Percentiles rank a stretch among this genome's conserved stretches.
phyloP scores from a whole-genome alignment of 1,140 invertebrate genomes.

The Yoshiicerus persimilis region DNA sequence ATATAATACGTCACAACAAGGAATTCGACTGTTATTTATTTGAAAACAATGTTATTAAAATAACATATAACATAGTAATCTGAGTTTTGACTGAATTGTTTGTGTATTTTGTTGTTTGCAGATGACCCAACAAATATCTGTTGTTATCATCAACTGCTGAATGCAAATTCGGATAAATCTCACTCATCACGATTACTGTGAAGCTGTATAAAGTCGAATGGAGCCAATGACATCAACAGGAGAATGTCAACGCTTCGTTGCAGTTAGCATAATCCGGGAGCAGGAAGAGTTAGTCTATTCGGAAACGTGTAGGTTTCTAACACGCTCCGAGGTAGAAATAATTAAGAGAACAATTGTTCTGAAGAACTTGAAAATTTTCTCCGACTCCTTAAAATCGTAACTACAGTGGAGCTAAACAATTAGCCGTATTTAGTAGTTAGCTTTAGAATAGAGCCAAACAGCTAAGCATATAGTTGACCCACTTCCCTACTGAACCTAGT shows the following conservation, averaged over 20 bases:
- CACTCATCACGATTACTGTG: not conserved
- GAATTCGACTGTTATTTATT: too few species aligned
- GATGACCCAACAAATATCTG: too few species aligned
- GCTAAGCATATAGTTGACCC: not conserved
- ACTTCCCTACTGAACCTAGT: not conserved
- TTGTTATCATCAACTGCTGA: not conserved
- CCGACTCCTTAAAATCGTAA: not conserved
- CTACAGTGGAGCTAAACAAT: not conserved
- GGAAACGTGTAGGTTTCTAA: constrained; percentile 7
- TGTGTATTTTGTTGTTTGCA: not conserved
- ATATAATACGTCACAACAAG: too few species aligned
- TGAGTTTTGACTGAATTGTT: too few species aligned
- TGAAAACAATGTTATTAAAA: too few species aligned
- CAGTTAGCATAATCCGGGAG: not conserved
- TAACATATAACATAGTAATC: too few species aligned
- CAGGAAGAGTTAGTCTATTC: not conserved
- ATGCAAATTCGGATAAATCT: not conserved
- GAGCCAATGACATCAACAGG: not conserved
- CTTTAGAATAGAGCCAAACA: not conserved
- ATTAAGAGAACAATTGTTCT: not conserved
- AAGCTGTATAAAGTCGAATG: not conserved
- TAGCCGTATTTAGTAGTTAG: not conserved
- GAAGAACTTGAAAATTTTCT: not conserved
- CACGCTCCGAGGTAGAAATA: not conserved
- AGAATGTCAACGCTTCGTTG: constrained; percentile 2